Evolutionary conservation across 2,113 vertebrate genomes (phyloP), one percentile per base, ranked within the genome.

Genomic region (Psilopogon haemacephalus): DNA sequence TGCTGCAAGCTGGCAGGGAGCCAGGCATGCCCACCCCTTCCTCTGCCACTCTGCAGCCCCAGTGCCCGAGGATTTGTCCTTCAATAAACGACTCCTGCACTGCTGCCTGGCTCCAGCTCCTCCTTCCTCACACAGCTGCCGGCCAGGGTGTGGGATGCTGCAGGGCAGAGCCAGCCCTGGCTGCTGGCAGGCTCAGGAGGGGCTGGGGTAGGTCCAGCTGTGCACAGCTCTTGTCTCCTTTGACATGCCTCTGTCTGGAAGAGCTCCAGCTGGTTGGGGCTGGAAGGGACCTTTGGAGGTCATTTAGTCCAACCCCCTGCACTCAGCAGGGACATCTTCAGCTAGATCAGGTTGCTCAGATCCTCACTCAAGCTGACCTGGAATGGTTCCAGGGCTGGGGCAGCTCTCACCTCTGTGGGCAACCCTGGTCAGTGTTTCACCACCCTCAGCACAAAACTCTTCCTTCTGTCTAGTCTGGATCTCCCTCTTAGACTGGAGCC

Each of bases 91-190:
- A 32, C 12, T n/a, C 7, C 28, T 72, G 0, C 21, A 4, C 28
- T 68, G 3, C 24, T 14, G 32, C 9, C 32, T 79, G 87, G 42
- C 72, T 92, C 63, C 3, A 11, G 38, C 55, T 75, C 63, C 23
- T 75, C 17, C 67, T 82, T 44, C 28, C 17, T 40, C 1, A 2
- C 6, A 3, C 23, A 75, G 85, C 46, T 0, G 5, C 68, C 76
- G 79, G 37, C 56, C 42, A 3, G 0, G 0, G 27, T 32, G 12
- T 0, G 2, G 15, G 1, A 14, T 35, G 48, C 44, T 19, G 13
- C 21, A 37, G 46, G n/a, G n/a, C 55, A 48, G 38, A 70, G 30
- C 59, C 2, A 2, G 70, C 37, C 24, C 58, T 40, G 42, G 2
- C 9, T 35, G 55, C 27, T 2, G 2, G 68, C 9, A 19, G 21